Evolutionary conservation across 2,113 vertebrate genomes (phyloP), one percentile per base, ranked within the genome.

Genomic region (Telmatochromis brichardi): DNA sequence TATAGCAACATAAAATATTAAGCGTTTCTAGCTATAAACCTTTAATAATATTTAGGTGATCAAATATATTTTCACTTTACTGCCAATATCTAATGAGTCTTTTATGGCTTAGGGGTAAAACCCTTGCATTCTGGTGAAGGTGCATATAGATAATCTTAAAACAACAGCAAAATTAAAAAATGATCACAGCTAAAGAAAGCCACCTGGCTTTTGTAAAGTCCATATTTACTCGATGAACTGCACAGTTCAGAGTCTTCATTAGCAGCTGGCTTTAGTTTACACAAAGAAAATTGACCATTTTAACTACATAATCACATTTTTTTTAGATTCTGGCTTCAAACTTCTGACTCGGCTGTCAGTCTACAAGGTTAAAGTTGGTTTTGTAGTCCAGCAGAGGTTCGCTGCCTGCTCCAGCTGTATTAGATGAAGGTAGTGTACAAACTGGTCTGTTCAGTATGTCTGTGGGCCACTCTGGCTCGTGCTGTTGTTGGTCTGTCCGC

Each of bases 211-310:
- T 45, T 73, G n/a, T 23, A 73, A 73, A 45, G 37, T 42, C 12
- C 13, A 45, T 23, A 23, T 73, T 73, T 73, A 71, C 35, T 14
- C 0, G 0, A 1, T 21, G 35, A 73, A 73, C n/a, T 45, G 37
- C 21, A 45, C 13, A 73, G 37, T 15, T 73, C 7, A 42, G 35
- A 68, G n/a, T 26, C 12, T 26, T 26, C 37, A 71, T 71, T 73
- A 73, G 21, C n/a, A 26, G 65, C 13, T 45, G 8, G 37, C n/a
- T 71, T 23, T 71, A 0, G 37, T 68, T 68, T 23, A 14, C 5
- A 42, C n/a, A 71, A 9, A 71, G 35, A 71, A 71, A 14, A 71
- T 26, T 3, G 7, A 71, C 12, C 0, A 23, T 42, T 71, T 71
- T 42, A 71, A 71, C n/a, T 21, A 68, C 11, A 14, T 2, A 14